A percentile compares a stretch with the other conserved stretches of the same genome.
These are phyloP conservation scores for Epistrophe eligans DNA, from an alignment of 2,888 invertebrate genomes.

Conservation along the genomic window DNA sequence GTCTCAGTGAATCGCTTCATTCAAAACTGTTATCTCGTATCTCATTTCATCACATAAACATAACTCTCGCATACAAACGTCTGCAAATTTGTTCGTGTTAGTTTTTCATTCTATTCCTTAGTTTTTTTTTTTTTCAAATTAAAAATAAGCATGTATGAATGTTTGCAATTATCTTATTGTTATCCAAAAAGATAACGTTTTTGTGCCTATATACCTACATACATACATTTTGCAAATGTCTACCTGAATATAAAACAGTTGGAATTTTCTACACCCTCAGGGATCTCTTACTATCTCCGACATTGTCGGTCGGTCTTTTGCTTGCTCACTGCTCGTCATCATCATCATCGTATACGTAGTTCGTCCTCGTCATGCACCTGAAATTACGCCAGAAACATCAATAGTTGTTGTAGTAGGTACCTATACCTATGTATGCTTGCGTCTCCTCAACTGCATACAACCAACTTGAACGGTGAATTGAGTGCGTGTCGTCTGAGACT, in stretches of 20 bases:
- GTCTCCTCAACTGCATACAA: conserved; percentile 23
- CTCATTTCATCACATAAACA: conserved; percentile 38
- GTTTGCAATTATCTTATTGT: conserved; percentile 67
- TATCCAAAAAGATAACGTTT: conserved; percentile 63
- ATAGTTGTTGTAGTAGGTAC: background rate
- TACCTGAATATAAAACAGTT: conserved; percentile 32
- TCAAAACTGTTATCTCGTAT: conserved; percentile 29
- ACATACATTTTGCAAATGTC: conserved; percentile 58
- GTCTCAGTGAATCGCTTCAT: conserved; percentile 31
- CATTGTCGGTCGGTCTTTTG: background rate
- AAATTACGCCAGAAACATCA: conserved; percentile 21
- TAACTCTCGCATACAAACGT: conserved; percentile 30
- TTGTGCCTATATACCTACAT: background rate
- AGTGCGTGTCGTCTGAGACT: conserved; percentile 65
- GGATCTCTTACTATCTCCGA: conserved; percentile 51
- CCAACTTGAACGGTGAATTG: conserved; percentile 53
- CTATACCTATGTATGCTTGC: conserved; percentile 7
- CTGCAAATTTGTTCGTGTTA: conserved; percentile 54
- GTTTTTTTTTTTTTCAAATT: conserved; percentile 4
- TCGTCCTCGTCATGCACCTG: conserved; percentile 30
- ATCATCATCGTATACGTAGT: conserved; percentile 1
- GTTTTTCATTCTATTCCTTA: conserved; percentile 12
- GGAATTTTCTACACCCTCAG: conserved; percentile 46
- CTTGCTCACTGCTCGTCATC: background rate
- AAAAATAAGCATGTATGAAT: conserved; percentile 63